These are phyloP conservation scores for Nyctereutes procyonoides DNA, from an alignment of 2,113 vertebrate species.

Conservation along the genomic window DNA sequence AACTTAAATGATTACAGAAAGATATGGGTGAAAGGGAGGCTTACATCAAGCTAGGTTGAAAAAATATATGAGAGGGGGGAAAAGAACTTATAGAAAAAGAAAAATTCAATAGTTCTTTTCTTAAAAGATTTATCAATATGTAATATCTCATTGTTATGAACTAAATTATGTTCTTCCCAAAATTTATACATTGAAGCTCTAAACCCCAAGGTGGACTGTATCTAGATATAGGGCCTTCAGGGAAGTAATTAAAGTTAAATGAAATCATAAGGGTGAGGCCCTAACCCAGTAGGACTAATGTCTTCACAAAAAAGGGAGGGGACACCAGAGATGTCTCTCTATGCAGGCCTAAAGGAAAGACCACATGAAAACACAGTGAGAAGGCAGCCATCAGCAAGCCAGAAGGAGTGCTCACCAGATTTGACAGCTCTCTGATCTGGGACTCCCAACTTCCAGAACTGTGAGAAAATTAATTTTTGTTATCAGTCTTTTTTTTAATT, in stretches of 20 bases:
- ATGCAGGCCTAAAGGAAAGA: not conserved
- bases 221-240: not conserved
- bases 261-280: not conserved
- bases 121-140: constrained; percentile 32
- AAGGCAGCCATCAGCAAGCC: not conserved
- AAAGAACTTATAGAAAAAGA: not conserved
- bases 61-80: not conserved
- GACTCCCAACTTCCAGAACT: not conserved
- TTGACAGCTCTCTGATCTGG: not conserved
- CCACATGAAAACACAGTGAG: not conserved
- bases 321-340: not conserved
- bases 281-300: not conserved
- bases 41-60: not conserved
- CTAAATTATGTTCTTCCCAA: not conserved
- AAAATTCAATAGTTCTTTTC: constrained; percentile 42
- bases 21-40: not conserved
- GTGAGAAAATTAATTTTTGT: not conserved
- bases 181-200: not conserved
- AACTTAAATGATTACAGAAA: not conserved
- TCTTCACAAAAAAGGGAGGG: not conserved
- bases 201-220: not conserved
- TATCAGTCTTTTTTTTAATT: too few relatives aligned
- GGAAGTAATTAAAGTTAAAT: not conserved
- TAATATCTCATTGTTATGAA: not conserved
- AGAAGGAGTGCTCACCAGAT: not conserved